Evolutionary conservation across 2,888 invertebrate species (phyloP).

Genomic region (Ectropis crepuscularia): DNA sequence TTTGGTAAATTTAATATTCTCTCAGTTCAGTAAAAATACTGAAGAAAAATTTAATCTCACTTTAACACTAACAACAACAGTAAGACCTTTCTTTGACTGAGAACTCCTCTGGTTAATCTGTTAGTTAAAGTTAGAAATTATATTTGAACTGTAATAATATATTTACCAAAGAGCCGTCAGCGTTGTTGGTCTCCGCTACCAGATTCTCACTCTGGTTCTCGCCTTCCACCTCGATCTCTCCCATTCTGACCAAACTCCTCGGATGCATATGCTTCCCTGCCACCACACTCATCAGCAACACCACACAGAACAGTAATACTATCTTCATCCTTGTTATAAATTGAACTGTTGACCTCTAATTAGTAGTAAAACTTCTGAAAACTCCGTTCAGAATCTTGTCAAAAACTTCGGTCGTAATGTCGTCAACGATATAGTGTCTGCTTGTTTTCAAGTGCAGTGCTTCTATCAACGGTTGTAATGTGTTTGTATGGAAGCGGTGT

Average conservation of each 20-base stretch:
- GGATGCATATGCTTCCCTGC: conserved; percentile 61
- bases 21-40: no score
- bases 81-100: no score
- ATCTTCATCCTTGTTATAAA: conserved; percentile 44
- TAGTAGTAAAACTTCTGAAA: no score
- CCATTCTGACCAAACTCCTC: conserved; percentile 39
- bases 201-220: conserved; percentile 30
- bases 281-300: conserved; percentile 42
- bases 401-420: no score
- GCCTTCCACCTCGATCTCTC: conserved; percentile 32
- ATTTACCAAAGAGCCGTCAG: conserved; percentile 41
- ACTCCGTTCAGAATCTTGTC: no score
- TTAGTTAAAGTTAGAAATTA: no score
- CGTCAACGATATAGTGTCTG: not conserved
- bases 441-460: conserved; percentile 11
- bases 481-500: conserved; percentile 45
- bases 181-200: conserved; percentile 46
- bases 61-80: no score
- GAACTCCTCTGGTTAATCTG: no score
- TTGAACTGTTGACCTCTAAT: no score
- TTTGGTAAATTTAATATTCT: no score
- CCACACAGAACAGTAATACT: conserved; percentile 40
- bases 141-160: no score
- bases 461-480: conserved; percentile 37
- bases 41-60: no score